Conservation (phyloP, 2,113 vertebrate species). For the Ceyx melanurus region DNA sequence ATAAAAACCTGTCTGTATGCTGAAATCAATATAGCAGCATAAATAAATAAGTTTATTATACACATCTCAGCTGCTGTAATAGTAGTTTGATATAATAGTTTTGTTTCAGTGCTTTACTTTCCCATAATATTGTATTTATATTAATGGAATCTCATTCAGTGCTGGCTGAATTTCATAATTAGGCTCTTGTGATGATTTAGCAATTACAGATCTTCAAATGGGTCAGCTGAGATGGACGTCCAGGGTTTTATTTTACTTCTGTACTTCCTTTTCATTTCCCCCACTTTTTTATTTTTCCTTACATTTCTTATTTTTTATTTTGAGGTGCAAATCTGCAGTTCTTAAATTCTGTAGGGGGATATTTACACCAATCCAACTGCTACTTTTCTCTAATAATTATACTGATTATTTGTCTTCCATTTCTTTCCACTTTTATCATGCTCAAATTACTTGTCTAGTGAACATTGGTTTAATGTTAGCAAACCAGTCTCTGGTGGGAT, state of each 20-base stretch:
- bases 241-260: neutral
- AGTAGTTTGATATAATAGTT: neutral
- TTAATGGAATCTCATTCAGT: neutral
- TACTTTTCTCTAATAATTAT: neutral
- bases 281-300: neutral
- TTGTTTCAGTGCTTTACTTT: neutral
- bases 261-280: neutral
- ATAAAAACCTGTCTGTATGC: neutral
- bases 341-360: neutral
- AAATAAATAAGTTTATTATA: neutral
- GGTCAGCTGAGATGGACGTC: neutral
- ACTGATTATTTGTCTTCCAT: neutral
- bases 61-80: neutral
- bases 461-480: neutral
- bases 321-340: neutral
- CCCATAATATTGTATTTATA: neutral
- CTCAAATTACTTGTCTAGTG: neutral
- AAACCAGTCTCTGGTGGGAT: neutral
- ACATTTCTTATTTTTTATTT: neutral
- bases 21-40: neutral
- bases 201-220: neutral
- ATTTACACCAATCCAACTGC: neutral
- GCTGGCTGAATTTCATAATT: neutral
- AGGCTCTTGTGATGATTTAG: neutral
- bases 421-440: neutral